A percentile compares a stretch with the other conserved stretches of the same genome.
Evolutionary conservation across 2,888 invertebrate genomes (phyloP).

Genomic region (Fragum sueziense): DNA sequence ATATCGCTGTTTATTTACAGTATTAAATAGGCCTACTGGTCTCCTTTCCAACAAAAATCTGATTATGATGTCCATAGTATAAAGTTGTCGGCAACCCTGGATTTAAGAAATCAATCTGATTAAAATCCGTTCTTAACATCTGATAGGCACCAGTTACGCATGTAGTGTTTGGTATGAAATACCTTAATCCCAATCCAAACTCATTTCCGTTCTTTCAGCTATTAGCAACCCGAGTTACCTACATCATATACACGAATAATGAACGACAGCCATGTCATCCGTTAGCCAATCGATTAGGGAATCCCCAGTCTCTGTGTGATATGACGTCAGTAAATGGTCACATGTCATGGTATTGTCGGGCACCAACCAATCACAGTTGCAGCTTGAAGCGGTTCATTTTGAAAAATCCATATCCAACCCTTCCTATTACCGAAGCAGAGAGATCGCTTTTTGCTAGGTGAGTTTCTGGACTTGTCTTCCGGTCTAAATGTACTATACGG

Average conservation of each 20-base stretch:
- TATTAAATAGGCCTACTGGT: no score
- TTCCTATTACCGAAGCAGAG: neutral
- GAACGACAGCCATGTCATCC: neutral
- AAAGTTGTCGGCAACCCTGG: no score
- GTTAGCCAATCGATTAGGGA: neutral
- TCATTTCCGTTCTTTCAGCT: conserved; percentile 2
- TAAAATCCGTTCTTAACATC: no score
- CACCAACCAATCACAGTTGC: neutral
- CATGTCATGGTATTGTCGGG: conserved; percentile 7
- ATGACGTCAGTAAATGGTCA: conserved; percentile 9
- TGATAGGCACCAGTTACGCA: no score
- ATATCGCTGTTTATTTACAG: no score
- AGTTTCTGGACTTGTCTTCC: neutral
- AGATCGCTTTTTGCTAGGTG: neutral
- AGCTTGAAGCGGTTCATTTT: neutral
- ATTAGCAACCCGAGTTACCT: neutral
- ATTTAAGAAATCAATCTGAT: no score
- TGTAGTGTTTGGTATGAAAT: no score
- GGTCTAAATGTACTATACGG: neutral
- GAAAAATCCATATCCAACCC: neutral
- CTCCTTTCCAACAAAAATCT: no score
- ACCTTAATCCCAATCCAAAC: no score
- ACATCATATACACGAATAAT: neutral
- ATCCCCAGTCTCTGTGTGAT: neutral
- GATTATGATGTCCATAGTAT: no score